Evolutionary conservation across 2,888 invertebrate genomes (phyloP).

Genomic region (Mechanitis messenoides): DNA sequence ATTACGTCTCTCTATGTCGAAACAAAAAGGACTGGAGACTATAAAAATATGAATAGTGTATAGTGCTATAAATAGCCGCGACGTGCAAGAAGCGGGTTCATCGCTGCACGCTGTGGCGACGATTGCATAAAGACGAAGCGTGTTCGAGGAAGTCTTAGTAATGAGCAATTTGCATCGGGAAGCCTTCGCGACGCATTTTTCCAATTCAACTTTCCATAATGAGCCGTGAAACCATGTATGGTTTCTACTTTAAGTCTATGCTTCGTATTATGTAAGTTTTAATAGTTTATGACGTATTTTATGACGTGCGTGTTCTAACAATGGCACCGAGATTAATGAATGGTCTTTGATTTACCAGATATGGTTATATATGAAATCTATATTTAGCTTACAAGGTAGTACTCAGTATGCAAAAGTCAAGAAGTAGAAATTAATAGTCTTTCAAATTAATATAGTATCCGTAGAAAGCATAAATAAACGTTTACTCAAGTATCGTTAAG

Average conservation of each 20-base stretch:
- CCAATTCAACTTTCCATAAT: slow-evolving; percentile 52
- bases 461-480: slow-evolving; percentile 8
- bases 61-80: slow-evolving; percentile 26
- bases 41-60: slow-evolving; percentile 20
- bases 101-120: slow-evolving; percentile 40
- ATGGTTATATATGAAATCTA: neutral
- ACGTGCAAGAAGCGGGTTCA: slow-evolving; percentile 36
- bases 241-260: slow-evolving; percentile 60
- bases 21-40: slow-evolving; percentile 9
- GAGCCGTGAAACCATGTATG: slow-evolving; percentile 57
- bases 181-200: slow-evolving; percentile 34
- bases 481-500: slow-evolving; percentile 5
- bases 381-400: neutral
- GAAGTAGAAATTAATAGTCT: slow-evolving; percentile 3
- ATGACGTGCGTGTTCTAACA: slow-evolving; percentile 10
- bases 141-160: slow-evolving; percentile 54
- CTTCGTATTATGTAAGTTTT: slow-evolving; percentile 64
- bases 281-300: slow-evolving; percentile 41
- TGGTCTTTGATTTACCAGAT: neutral
- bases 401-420: neutral
- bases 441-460: slow-evolving; percentile 1
- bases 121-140: slow-evolving; percentile 52
- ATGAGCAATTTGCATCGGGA: slow-evolving; percentile 55
- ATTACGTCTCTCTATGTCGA: slow-evolving; percentile 12
- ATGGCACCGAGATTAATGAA: neutral